phyloP scores from a whole-genome alignment of 2,888 invertebrate species.

The Tiliacea citrago region DNA sequence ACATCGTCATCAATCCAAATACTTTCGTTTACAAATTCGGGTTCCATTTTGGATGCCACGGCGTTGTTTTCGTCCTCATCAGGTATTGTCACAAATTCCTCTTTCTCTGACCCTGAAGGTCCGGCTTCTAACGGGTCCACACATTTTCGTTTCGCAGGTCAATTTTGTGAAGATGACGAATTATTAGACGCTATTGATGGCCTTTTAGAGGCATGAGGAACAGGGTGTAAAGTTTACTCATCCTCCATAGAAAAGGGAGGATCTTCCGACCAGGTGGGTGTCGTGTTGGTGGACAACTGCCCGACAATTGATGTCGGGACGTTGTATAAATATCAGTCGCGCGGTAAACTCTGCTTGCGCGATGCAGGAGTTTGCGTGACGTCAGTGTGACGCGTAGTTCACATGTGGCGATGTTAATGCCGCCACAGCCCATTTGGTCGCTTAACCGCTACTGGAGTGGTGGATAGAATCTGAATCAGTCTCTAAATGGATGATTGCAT shows the following conservation, averaged over 20 bases:
- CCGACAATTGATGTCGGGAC: too few relatives aligned
- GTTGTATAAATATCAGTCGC: too few relatives aligned
- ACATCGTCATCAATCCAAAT: conserved; percentile 91
- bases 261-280: too few relatives aligned
- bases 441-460: conserved; percentile 91
- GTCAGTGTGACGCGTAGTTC: too few relatives aligned
- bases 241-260: too few relatives aligned
- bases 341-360: too few relatives aligned
- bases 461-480: conserved; percentile 91
- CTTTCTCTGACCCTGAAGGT: conserved; percentile 90
- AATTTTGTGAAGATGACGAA: conserved; percentile 91
- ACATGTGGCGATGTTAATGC: too few relatives aligned
- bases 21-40: conserved; percentile 92
- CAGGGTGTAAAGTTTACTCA: too few relatives aligned
- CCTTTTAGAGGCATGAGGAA: too few relatives aligned
- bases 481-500: conserved; percentile 91
- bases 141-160: conserved; percentile 90
- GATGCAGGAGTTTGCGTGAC: too few relatives aligned
- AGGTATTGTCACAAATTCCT: conserved; percentile 89
- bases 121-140: conserved; percentile 92
- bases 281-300: too few relatives aligned
- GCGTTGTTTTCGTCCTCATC: conserved; percentile 90
- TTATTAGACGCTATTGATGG: conserved; percentile 92
- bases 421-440: too few relatives aligned
- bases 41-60: conserved; percentile 92